phyloP scores from a whole-genome alignment of 2,888 invertebrate genomes.

The Apodemia mormo region DNA sequence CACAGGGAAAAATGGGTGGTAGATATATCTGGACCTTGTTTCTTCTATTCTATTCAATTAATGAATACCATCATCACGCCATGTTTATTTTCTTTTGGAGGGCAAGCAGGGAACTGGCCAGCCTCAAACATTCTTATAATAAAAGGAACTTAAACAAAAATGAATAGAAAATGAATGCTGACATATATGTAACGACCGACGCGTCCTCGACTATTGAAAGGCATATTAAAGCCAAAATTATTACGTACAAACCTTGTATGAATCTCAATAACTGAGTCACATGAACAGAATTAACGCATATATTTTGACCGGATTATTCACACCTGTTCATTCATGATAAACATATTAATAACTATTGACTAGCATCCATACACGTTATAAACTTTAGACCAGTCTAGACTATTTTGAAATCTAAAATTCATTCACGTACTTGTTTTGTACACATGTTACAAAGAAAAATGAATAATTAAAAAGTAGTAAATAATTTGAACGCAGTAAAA shows the following conservation, averaged over 20 bases:
- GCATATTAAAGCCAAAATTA: slow-evolving; percentile 28
- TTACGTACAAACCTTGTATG: slow-evolving; percentile 30
- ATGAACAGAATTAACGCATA: slow-evolving; percentile 63
- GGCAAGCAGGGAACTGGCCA: too few species aligned
- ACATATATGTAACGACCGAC: slow-evolving; percentile 18
- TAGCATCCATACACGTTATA: not conserved
- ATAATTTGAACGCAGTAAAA: too few species aligned
- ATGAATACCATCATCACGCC: too few species aligned
- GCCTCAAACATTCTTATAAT: too few species aligned
- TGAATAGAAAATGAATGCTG: slow-evolving; percentile 8
- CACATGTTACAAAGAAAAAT: too few species aligned
- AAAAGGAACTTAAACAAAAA: not conserved
- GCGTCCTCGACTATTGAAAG: slow-evolving; percentile 22
- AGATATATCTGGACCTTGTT: too few species aligned
- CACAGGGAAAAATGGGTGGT: too few species aligned
- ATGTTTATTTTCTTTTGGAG: too few species aligned
- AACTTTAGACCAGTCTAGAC: not conserved
- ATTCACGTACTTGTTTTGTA: too few species aligned
- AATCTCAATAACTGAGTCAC: slow-evolving; percentile 56
- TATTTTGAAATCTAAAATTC: not conserved
- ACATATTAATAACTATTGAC: slow-evolving; percentile 34
- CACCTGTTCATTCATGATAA: slow-evolving; percentile 34
- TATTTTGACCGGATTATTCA: slow-evolving; percentile 46
- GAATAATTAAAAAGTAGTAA: too few species aligned
- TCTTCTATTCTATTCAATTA: too few species aligned